A percentile compares a stretch with the other conserved stretches of the same genome.
Conservation (phyloP, 1,140 invertebrate species). For the Brachionus calyciflorus region DNA sequence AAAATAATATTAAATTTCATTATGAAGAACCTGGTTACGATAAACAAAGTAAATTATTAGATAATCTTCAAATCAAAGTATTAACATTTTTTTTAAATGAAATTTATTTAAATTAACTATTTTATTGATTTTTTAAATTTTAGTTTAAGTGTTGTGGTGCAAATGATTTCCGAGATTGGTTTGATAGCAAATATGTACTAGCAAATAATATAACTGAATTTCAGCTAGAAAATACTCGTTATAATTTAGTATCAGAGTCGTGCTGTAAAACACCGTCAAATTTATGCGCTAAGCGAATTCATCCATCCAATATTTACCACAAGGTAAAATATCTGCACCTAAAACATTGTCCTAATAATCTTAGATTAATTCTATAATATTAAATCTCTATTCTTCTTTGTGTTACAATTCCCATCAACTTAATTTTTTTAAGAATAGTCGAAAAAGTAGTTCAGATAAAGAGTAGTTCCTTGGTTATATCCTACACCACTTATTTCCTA, state of each 20-base stretch:
- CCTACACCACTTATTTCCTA: too few species aligned
- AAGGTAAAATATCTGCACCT: too few species aligned
- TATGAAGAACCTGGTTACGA: constrained; percentile 13
- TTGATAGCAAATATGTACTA: constrained; percentile 7
- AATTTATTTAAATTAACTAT: too few species aligned
- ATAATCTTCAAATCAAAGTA: constrained; percentile 45
- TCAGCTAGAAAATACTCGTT: not conserved
- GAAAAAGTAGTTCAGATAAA: too few species aligned
- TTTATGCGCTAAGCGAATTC: constrained; percentile 24
- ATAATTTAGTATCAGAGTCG: constrained; percentile 24
- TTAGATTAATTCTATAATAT: too few species aligned
- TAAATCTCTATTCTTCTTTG: too few species aligned
- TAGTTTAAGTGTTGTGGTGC: constrained; percentile 45
- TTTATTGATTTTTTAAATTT: not conserved
- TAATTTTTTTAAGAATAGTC: too few species aligned
- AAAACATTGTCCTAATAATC: too few species aligned
- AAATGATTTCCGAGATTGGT: constrained; percentile 24
- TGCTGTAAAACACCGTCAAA: constrained; percentile 23
- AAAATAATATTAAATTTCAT: not conserved
- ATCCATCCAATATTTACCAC: constrained; percentile 35
- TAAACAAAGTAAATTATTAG: constrained; percentile 8
- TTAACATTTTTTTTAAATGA: not conserved
- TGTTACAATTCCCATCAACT: too few species aligned
- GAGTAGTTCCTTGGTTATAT: too few species aligned
- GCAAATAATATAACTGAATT: not conserved